Evolutionary conservation across 2,888 invertebrate species (phyloP), one percentile per base, ranked within the genome.

Genomic region (Eucera pruinosa): DNA sequence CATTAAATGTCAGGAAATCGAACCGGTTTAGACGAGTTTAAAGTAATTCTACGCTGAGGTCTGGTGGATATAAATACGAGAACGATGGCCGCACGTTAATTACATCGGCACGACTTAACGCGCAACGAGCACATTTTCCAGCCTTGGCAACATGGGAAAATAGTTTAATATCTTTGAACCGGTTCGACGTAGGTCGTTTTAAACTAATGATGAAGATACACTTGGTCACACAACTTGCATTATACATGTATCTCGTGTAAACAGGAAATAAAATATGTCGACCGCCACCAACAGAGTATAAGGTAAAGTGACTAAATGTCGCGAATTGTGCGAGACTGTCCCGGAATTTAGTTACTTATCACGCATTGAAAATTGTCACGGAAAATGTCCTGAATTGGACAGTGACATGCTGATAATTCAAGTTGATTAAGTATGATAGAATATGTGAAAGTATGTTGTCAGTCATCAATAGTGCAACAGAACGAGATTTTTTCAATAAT

Each of bases 1-100:
- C 55, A 69, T 61, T 67, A 67, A 71, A 48, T 60, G 33, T 60
- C 78, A 79, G 78, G 78, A 79, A 72, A 79, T 77, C 64, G 78
- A 72, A 77, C 78, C 78, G 68, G 78, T 79, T 79, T 48, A 11
- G 30, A 18, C 45, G 33, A 39, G 58, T 39, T 36, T 11, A 45
- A 45, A 54, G 43, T 62, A 39, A 67, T 61, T 13, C 30, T 27
- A 23, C 48, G 55, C 25, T n/a, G 15, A 41, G 13, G 11, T n/a
- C 20, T 25, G 47, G 11, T 23, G 43, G 23, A 36, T 48, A 60
- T 50, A 64, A 77, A 68, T 48, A 61, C 39, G 43, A 50, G 60
- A 67, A 64, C 58, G 13, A 50, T 58, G 58, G 23, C 15, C 27
- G 39, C 27, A 41, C 18, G 57, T 20, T 70, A 66, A 76, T 79